These are phyloP conservation scores for Meghimatium bilineatum DNA, from an alignment of 2,888 invertebrate species.

Conservation along the genomic window DNA sequence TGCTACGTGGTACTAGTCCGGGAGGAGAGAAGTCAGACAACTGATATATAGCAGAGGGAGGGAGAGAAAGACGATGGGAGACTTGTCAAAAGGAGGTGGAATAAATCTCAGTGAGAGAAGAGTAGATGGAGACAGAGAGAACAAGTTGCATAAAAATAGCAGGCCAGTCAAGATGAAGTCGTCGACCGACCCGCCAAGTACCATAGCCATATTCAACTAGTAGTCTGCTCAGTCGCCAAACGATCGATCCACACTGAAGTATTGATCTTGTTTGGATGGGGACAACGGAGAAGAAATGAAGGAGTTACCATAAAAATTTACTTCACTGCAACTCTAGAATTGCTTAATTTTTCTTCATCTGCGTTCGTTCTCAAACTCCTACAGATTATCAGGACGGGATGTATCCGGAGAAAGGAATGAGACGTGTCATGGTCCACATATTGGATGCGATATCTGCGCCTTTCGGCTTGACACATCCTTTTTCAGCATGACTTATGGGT, in stretches of 20 bases:
- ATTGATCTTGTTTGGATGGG: not conserved
- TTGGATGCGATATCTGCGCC: too few species aligned
- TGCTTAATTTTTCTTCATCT: too few species aligned
- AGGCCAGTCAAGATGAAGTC: not conserved
- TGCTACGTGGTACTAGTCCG: not conserved
- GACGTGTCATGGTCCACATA: too few species aligned
- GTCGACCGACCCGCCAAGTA: not conserved
- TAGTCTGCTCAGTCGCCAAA: not conserved
- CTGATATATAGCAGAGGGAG: not conserved
- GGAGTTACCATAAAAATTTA: too few species aligned
- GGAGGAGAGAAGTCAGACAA: not conserved
- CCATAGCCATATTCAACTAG: not conserved
- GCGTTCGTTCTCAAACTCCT: too few species aligned
- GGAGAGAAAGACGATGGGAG: not conserved
- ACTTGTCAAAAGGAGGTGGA: not conserved
- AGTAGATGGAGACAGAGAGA: not conserved
- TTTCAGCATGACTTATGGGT: too few species aligned
- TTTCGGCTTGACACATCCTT: too few species aligned
- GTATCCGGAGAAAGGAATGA: too few species aligned
- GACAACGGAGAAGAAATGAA: not conserved
- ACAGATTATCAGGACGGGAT: too few species aligned
- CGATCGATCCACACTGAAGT: constrained; percentile 12
- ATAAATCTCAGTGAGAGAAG: not conserved
- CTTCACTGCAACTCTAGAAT: too few species aligned
- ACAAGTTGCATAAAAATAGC: not conserved